Base-by-base conservation (phyloP, 1,140 invertebrate genomes). In the Nasonia longicornis region DNA sequence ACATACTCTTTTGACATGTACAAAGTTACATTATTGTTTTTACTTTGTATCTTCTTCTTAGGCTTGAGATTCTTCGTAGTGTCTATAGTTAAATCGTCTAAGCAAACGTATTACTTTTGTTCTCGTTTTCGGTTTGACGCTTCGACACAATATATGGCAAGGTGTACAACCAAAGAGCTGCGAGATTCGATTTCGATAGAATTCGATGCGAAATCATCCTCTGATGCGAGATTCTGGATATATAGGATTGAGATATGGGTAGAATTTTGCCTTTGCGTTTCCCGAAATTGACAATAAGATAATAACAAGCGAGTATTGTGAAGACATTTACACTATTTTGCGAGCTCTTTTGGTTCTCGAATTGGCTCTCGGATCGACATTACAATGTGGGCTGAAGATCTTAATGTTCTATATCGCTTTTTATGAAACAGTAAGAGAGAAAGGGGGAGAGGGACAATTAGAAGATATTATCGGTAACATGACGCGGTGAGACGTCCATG, bases 1-100 rank as follows among this genome's bases (percentile, higher is more conserved):
- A 81, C 67, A 77, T 76, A 63, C 38, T 77, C 63, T 77, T 77
- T 63, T 71, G 22, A 66, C 52, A 77, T 77, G 69, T 77, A 66
- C 77, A 79, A 79, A 79, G 77, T 79, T 71, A 58, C 70, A 77
- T 66, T 31, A 16, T 76, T 80, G 16, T 70, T 38, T 10, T 52
- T 67, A 52, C 31, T 31, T 69, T 35, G 4, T 16, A 58, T 58
- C 52, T 58, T 58, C 52, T 58, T 58, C 52, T n/a, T 22, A 76
- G 16, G n/a, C 16, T 7, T 69, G 38, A 81, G 29, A 70, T 52
- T 69, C 48, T 76, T 58, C n/a, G 26, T 75, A 64, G 20, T n/a
- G 14, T 73, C 20, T 75, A 29, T 48, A 69, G n/a, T 66, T 79
- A 48, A 77, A 29, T 42, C 45, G 3, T 48, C 48, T 35, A 71